Evolutionary conservation across 1,140 invertebrate species (phyloP), one percentile per base, ranked within the genome.

Genomic region (Panagrolaimus sp.): DNA sequence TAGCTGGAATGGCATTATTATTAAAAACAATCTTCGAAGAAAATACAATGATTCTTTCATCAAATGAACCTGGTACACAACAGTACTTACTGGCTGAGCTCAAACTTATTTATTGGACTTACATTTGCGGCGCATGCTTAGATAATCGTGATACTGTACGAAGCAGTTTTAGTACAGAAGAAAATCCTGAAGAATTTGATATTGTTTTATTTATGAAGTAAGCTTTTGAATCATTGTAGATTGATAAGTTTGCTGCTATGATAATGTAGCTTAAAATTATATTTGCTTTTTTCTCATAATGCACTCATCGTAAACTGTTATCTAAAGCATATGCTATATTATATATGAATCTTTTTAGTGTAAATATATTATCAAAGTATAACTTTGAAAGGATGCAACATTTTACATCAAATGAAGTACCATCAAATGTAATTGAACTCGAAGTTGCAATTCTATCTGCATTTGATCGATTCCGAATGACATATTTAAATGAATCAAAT

Each of bases 161-260:
- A 1, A 20, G 13, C 11, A 57, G 51, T 16, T 57, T 57, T 20
- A 20, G 13, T 20, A n/a, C 8, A 25, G 27, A 57, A 25, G 51
- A 57, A 11, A 27, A 57, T 57, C 51, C 51, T 20, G 51, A 57
- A 27, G 51, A 57, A 27, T 57, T 57, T 57, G 51, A 57, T 13
- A 57, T 57, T 25, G 20, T 16, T n/a, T 27, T 57, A 25, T 57
- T 57, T 13, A 20, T 57, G 20, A 57, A 57, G 51, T 57, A 11
- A 16, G 51, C 20, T 57, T 20, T 3, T 23, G 9, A 13, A 38
- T 38, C 13, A 57, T 57, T 20, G 20, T 4, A 0, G 9, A 25
- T 20, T n/a, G n/a, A n/a, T n/a, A n/a, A n/a, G n/a, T n/a, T n/a
- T n/a, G n/a, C n/a, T n/a, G n/a, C n/a, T n/a, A n/a, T n/a, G n/a